Conservation (phyloP, 2,113 vertebrate genomes). For the Cinclus cinclus region DNA sequence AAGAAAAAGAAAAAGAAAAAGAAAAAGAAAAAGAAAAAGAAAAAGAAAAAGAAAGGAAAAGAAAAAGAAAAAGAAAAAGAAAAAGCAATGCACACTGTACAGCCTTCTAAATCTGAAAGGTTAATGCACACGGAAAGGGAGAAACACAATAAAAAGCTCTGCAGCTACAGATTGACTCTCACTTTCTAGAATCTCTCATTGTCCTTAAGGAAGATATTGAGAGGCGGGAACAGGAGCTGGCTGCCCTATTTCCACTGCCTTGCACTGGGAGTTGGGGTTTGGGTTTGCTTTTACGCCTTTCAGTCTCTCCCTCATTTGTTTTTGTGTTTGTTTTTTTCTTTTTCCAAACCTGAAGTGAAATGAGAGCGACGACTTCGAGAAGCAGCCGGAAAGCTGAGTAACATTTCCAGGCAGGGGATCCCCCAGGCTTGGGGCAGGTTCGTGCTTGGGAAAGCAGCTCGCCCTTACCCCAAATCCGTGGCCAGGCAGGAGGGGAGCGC, state of each 20-base stretch:
- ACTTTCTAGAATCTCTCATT: background rate
- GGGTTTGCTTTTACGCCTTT: background rate
- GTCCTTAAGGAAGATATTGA: background rate
- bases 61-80: background rate
- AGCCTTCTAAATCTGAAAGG: background rate
- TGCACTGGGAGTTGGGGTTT: background rate
- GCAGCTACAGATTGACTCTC: constrained; percentile 23
- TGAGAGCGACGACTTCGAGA: background rate
- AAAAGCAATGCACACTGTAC: background rate
- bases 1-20: background rate
- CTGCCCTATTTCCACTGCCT: constrained; percentile 32
- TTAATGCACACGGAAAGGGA: constrained; percentile 1
- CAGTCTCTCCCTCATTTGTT: background rate
- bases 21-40: background rate
- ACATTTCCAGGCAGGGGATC: background rate
- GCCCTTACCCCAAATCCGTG: too few relatives aligned
- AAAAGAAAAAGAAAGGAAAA: background rate
- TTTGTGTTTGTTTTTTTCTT: background rate
- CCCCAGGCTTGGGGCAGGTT: background rate
- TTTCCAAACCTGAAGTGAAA: background rate
- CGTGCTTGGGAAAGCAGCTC: background rate
- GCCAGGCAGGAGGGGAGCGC: background rate
- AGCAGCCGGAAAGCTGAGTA: background rate
- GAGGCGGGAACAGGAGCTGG: background rate
- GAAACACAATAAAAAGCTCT: constrained; percentile 13